A percentile compares a stretch with the other conserved stretches of the same genome.
phyloP scores from a whole-genome alignment of 2,113 vertebrate species.

The Chaetodon trifascialis region DNA sequence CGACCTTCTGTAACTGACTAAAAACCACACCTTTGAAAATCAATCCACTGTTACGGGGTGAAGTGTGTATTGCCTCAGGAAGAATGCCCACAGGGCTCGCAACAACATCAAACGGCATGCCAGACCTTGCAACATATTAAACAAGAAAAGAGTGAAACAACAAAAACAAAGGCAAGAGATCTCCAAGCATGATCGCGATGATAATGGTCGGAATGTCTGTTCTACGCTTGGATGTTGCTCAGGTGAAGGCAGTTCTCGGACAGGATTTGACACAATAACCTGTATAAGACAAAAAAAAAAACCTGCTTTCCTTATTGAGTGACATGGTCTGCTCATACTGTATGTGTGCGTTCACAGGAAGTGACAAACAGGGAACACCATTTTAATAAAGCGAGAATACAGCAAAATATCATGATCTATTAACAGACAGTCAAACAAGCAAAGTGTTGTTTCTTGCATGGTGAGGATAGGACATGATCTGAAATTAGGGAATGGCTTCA shows the following conservation, averaged over 20 bases:
- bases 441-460: not conserved
- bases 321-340: not conserved
- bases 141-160: constrained; percentile 50
- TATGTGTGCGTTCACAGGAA: not conserved
- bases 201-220: constrained; percentile 11
- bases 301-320: not conserved
- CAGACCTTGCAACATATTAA: constrained; percentile 48
- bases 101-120: constrained; percentile 69
- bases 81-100: constrained; percentile 49
- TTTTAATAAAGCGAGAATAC: not conserved
- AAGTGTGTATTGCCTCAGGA: constrained; percentile 51
- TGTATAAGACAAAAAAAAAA: not conserved
- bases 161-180: constrained; percentile 55
- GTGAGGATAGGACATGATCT: constrained; percentile 9
- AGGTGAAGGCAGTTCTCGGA: not conserved
- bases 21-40: constrained; percentile 72
- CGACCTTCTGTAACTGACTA: constrained; percentile 55
- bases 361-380: not conserved
- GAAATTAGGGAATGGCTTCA: constrained; percentile 18
- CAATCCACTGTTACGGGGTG: constrained; percentile 64
- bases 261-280: not conserved
- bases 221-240: constrained; percentile 4
- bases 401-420: not conserved
- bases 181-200: constrained; percentile 1
- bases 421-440: not conserved